Conservation (phyloP, 2,113 vertebrate genomes). For the Spea multiplicata region DNA sequence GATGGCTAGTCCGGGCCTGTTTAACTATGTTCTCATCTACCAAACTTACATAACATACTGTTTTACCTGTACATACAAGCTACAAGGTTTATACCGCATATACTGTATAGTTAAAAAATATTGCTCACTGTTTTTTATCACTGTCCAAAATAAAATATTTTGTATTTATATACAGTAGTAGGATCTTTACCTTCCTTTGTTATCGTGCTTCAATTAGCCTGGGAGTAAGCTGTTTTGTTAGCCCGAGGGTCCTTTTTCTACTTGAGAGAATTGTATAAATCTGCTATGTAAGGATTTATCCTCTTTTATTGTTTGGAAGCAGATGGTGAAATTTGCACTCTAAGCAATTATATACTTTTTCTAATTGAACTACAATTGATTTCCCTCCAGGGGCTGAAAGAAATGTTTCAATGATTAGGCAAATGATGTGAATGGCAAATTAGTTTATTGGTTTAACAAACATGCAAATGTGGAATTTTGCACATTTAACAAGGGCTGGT, state of each 20-base stretch:
- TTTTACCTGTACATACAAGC: too few species aligned
- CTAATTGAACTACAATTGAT: conserved; percentile 51
- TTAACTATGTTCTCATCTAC: too few species aligned
- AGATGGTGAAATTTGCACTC: conserved; percentile 57
- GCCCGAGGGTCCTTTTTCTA: conserved; percentile 58
- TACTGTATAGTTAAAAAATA: too few species aligned
- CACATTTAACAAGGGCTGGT: too few species aligned
- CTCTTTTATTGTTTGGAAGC: conserved; percentile 53
- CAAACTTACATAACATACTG: too few species aligned
- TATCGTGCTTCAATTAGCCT: conserved; percentile 52
- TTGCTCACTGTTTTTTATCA: too few species aligned
- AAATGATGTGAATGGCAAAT: too few species aligned
- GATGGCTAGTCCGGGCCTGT: too few species aligned
- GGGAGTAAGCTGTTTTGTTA: conserved; percentile 54
- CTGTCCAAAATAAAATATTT: too few species aligned
- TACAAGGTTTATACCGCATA: too few species aligned
- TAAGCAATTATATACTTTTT: conserved; percentile 54
- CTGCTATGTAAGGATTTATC: conserved; percentile 48
- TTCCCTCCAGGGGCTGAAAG: conserved; percentile 19
- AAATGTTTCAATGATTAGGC: not conserved
- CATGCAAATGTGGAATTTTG: too few species aligned
- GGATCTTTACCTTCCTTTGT: conserved; percentile 40
- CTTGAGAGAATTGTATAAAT: conserved; percentile 57
- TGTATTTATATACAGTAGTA: not conserved
- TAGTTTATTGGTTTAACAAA: too few species aligned